phyloP scores from a whole-genome alignment of 2,888 invertebrate genomes.

The Synanthedon myopaeformis region DNA sequence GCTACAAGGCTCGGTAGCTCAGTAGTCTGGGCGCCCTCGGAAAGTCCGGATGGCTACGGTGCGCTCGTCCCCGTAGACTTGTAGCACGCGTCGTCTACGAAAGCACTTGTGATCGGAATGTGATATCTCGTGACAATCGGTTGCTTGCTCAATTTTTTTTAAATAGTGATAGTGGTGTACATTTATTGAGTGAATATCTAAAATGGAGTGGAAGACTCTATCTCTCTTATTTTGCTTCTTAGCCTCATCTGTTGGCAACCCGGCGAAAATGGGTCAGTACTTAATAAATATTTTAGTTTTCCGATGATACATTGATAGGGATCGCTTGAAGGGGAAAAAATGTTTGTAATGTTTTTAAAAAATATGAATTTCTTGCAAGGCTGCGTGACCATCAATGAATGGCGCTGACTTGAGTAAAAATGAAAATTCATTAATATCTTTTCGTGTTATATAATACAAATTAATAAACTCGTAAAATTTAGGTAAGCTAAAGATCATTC shows the following conservation, averaged over 20 bases:
- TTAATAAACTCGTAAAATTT: too few species aligned
- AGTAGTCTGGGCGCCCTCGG: slow-evolving; percentile 54
- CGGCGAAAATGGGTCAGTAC: slow-evolving; percentile 64
- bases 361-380: too few species aligned
- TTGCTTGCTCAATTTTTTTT: slow-evolving; percentile 17
- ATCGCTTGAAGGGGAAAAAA: too few species aligned
- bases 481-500: too few species aligned
- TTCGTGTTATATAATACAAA: too few species aligned
- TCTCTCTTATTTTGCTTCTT: slow-evolving; percentile 27
- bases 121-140: slow-evolving; percentile 23
- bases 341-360: too few species aligned
- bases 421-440: too few species aligned
- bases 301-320: slow-evolving; percentile 3
- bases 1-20: slow-evolving; percentile 22
- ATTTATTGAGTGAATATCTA: slow-evolving; percentile 21
- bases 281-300: slow-evolving; percentile 23
- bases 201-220: slow-evolving; percentile 44
- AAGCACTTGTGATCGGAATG: slow-evolving; percentile 23
- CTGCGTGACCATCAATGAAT: too few species aligned
- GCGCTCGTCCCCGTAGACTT: slow-evolving; percentile 7
- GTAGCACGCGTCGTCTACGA: slow-evolving; percentile 6
- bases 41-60: slow-evolving; percentile 27
- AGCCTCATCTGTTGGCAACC: slow-evolving; percentile 39
- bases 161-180: slow-evolving; percentile 1
- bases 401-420: too few species aligned